Evolutionary conservation across 1,140 invertebrate genomes (phyloP).

Genomic region (Neomicropteryx cornuta): DNA sequence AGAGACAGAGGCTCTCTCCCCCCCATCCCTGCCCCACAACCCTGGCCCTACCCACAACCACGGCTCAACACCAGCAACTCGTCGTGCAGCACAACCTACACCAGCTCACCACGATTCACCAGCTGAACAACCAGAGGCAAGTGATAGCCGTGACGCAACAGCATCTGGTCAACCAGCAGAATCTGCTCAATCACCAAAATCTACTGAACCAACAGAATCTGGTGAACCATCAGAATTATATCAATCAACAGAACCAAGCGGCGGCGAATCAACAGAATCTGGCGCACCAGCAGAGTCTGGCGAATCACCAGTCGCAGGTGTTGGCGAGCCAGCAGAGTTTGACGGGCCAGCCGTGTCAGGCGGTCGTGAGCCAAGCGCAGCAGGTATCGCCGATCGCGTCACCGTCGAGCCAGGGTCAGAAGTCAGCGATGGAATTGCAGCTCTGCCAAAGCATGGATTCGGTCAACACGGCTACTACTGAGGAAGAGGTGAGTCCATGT

Average conservation of each 20-base stretch:
- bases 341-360: slow-evolving; percentile 23
- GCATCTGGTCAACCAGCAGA: slow-evolving; percentile 12
- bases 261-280: neutral
- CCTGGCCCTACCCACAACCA: slow-evolving; percentile 17
- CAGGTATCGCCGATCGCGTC: slow-evolving; percentile 24
- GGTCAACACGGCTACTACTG: slow-evolving; percentile 80
- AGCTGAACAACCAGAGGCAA: slow-evolving; percentile 33
- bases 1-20: slow-evolving; percentile 35
- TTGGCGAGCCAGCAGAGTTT: slow-evolving; percentile 21
- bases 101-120: slow-evolving; percentile 36
- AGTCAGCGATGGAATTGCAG: slow-evolving; percentile 40
- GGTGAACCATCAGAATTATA: slow-evolving; percentile 4
- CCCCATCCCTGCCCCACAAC: slow-evolving; percentile 21
- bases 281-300: slow-evolving; percentile 19
- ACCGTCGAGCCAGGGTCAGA: slow-evolving; percentile 24
- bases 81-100: slow-evolving; percentile 34
- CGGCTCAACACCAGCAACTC: slow-evolving; percentile 26
- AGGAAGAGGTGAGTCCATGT: slow-evolving; percentile 73
- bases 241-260: neutral
- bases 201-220: slow-evolving; percentile 27
- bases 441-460: slow-evolving; percentile 82
- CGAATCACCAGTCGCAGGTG: slow-evolving; percentile 16
- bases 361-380: slow-evolving; percentile 29
- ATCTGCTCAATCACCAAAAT: slow-evolving; percentile 16
- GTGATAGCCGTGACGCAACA: slow-evolving; percentile 37